Conservation (phyloP, 2,888 invertebrate species). For the Cosmopolites sordidus region DNA sequence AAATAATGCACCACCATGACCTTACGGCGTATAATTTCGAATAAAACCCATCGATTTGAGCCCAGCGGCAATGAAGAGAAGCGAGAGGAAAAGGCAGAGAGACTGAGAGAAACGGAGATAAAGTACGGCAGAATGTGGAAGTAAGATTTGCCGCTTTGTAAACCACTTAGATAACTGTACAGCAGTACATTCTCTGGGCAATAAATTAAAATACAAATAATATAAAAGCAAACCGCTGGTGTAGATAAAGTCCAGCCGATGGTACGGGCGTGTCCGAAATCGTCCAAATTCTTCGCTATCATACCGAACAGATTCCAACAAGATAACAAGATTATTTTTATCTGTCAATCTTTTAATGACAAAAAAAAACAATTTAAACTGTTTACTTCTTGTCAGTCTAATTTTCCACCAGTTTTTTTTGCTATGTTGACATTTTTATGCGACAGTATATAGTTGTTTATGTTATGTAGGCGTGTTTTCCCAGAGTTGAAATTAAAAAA, state of each 20-base stretch:
- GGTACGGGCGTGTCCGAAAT: not conserved
- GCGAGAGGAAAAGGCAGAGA: not conserved
- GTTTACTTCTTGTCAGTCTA: too few relatives aligned
- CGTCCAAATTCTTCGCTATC: not conserved
- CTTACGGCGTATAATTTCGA: not conserved
- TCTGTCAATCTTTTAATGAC: too few relatives aligned
- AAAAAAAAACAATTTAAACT: too few relatives aligned
- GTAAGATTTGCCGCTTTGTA: constrained; percentile 14
- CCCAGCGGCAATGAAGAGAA: not conserved
- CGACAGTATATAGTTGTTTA: too few relatives aligned
- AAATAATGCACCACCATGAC: not conserved
- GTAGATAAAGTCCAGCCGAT: constrained; percentile 2
- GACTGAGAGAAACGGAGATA: constrained; percentile 6
- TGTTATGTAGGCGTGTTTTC: too few relatives aligned
- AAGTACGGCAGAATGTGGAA: constrained; percentile 19
- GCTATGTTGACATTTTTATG: too few relatives aligned
- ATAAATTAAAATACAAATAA: constrained; percentile 20
- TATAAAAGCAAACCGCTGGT: constrained; percentile 10
- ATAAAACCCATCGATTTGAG: constrained; percentile 1
- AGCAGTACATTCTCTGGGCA: constrained; percentile 13
- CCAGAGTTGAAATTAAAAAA: too few relatives aligned
- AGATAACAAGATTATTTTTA: too few relatives aligned
- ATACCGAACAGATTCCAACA: too few relatives aligned
- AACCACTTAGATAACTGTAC: constrained; percentile 21
- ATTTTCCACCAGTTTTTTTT: too few relatives aligned